Percentiles rank a stretch among this genome's conserved stretches.
Conservation (phyloP, 2,888 invertebrate genomes). For the Hymenopus coronatus region DNA sequence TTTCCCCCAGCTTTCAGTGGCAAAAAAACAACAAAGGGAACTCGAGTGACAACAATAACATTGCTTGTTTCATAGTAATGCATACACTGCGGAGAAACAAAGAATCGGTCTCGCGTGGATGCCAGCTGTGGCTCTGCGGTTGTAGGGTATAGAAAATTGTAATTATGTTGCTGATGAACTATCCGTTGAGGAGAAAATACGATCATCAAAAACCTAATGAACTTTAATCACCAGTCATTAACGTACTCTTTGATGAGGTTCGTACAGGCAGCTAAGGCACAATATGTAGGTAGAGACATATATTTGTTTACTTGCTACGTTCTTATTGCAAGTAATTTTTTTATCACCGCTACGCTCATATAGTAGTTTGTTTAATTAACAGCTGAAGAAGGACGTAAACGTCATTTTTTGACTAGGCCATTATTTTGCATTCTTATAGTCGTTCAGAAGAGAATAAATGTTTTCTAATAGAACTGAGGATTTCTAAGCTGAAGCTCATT, state of each 20-base stretch:
- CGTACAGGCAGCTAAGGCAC: background rate
- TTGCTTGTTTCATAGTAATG: constrained; percentile 4
- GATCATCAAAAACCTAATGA: constrained; percentile 25
- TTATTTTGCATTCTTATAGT: background rate
- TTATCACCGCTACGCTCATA: background rate
- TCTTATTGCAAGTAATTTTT: background rate
- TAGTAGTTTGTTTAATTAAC: background rate
- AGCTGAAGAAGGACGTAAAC: background rate
- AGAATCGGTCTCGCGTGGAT: background rate
- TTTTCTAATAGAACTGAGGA: too few relatives aligned
- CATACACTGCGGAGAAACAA: background rate
- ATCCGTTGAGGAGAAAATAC: constrained; percentile 19
- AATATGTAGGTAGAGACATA: background rate
- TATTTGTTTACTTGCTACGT: background rate
- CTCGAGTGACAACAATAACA: background rate
- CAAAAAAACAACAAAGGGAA: background rate
- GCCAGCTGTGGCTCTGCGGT: background rate
- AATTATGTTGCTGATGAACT: constrained; percentile 21
- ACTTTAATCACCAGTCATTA: constrained; percentile 20
- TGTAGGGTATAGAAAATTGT: constrained; percentile 3
- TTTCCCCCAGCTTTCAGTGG: background rate
- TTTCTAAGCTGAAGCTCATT: too few relatives aligned
- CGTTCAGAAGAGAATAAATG: too few relatives aligned
- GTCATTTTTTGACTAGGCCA: background rate
- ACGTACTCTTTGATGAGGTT: background rate